Evolutionary conservation across 2,113 vertebrate species (phyloP).

Genomic region (Archilochus colubris): DNA sequence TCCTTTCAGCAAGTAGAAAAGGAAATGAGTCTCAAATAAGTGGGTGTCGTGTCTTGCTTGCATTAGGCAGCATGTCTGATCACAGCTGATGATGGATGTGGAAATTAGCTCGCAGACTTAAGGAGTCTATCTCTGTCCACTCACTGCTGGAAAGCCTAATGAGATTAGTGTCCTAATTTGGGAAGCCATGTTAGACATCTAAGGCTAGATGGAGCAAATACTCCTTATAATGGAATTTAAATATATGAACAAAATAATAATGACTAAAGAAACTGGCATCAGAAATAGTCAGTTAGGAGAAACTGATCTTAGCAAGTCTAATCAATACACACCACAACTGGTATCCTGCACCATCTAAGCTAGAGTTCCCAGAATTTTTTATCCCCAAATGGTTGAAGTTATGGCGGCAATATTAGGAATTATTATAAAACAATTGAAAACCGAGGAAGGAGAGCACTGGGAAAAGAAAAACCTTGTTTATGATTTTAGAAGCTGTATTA

Average conservation of each 20-base stretch:
- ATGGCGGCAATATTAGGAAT: background rate
- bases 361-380: background rate
- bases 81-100: background rate
- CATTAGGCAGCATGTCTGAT: background rate
- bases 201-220: background rate
- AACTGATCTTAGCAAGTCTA: background rate
- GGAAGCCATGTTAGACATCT: background rate
- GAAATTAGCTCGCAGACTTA: background rate
- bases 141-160: background rate
- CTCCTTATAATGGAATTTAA: background rate
- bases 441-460: background rate
- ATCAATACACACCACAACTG: background rate
- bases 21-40: background rate
- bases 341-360: background rate
- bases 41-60: background rate
- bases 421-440: background rate
- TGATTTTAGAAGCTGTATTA: background rate
- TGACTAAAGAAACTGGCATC: background rate
- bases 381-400: background rate
- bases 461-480: background rate
- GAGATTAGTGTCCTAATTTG: background rate
- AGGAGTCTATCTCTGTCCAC: background rate
- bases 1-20: background rate
- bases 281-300: background rate
- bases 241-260: background rate